Base-by-base conservation (phyloP, 1,140 invertebrate species). In the Thereuonema tuberculata region DNA sequence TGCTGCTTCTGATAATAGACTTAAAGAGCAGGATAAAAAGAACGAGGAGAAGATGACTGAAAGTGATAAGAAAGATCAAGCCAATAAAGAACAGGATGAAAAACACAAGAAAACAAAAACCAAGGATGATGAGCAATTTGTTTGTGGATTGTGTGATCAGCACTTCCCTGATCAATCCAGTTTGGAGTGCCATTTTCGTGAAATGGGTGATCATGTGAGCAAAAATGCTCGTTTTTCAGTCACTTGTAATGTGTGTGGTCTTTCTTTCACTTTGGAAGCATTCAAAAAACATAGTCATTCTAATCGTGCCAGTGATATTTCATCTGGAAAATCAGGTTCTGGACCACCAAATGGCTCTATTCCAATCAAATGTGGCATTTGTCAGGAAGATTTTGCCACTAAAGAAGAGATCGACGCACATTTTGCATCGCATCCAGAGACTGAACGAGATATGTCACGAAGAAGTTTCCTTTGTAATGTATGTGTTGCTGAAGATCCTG, bases 291-390 rank as follows among this genome's bases (percentile, higher is more conserved):
- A 55, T 25, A 55, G 12, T 12, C 53, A 55, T 25, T 12, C 24
- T 14, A 9, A 12, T 15, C 53, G 25, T 3, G 5, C 53, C 3
- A 27, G 9, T 29, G 53, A 26, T 28, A 12, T 25, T 50, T 50
- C 48, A 5, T 17, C 53, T 55, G 24, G 24, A 9, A n/a, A n/a
- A n/a, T n/a, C n/a, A n/a, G n/a, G n/a, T n/a, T n/a, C n/a, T n/a
- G n/a, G n/a, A n/a, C n/a, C n/a, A n/a, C 12, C 49, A 9, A 21
- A 3, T 26, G 27, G 21, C 26, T 3, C 25, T 26, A 55, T 55
- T 55, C 53, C 53, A 14, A 55, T 55, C 23, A 55, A 55, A 29
- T 55, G 53, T 55, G 53, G 53, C 3, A 55, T 55, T 28, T 55
- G 53, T 23, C 53, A 55, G 23, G 25, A 55, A 23, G 27, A 55